phyloP scores from a whole-genome alignment of 2,888 invertebrate genomes.

The Suillia variegata region DNA sequence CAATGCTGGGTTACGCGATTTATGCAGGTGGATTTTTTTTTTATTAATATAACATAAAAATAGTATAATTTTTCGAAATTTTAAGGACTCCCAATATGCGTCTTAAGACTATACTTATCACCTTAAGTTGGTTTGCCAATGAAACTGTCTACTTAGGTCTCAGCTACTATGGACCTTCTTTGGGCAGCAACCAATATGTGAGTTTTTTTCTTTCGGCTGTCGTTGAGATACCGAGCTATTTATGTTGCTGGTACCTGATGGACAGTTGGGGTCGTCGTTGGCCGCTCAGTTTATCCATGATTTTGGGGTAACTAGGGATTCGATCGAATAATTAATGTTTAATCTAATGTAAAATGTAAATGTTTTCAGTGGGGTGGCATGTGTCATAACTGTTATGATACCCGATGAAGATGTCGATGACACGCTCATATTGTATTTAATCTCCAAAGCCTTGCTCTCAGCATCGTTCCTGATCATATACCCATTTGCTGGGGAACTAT shows the following conservation, averaged over 20 bases:
- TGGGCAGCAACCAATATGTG: conserved; percentile 86
- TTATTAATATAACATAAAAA: no score
- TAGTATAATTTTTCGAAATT: background rate
- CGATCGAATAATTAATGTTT: conserved; percentile 52
- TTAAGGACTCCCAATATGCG: conserved; percentile 84
- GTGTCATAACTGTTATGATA: conserved; percentile 82
- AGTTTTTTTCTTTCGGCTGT: conserved; percentile 86
- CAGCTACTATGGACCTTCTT: conserved; percentile 87
- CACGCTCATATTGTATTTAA: conserved; percentile 76
- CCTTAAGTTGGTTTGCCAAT: conserved; percentile 90
- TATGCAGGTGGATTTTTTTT: conserved; percentile 48
- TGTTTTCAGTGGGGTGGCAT: conserved; percentile 73
- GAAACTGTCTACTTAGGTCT: conserved; percentile 91
- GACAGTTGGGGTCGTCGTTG: conserved; percentile 86
- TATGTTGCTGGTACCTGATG: conserved; percentile 87
- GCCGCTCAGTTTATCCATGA: conserved; percentile 86
- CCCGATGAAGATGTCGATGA: conserved; percentile 77
- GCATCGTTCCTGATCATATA: conserved; percentile 91
- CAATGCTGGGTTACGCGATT: conserved; percentile 59
- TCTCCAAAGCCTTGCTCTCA: conserved; percentile 88
- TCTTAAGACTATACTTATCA: conserved; percentile 82
- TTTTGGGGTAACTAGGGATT: conserved; percentile 82
- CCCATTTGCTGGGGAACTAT: conserved; percentile 89
- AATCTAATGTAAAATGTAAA: background rate
- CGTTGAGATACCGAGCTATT: conserved; percentile 88